phyloP scores from a whole-genome alignment of 1,140 invertebrate genomes.

The Calephelis virginiensis region DNA sequence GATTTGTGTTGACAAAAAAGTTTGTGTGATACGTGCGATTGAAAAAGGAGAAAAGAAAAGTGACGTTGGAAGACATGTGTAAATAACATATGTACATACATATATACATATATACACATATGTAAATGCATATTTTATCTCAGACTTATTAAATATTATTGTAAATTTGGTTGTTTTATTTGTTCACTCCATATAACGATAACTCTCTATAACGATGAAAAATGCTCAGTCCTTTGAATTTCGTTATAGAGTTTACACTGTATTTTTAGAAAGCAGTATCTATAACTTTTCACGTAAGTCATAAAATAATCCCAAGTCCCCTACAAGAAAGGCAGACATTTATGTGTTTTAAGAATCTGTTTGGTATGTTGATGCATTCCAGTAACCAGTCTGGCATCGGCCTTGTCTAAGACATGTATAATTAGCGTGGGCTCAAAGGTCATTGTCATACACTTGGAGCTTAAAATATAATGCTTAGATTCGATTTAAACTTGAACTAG shows the following conservation, averaged over 20 bases:
- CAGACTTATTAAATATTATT: too few species aligned
- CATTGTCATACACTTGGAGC: constrained; percentile 64
- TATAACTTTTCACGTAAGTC: background rate
- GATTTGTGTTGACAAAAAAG: too few species aligned
- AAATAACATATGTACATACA: too few species aligned
- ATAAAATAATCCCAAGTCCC: constrained; percentile 27
- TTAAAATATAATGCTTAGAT: constrained; percentile 49
- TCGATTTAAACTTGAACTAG: constrained; percentile 53
- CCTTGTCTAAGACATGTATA: constrained; percentile 58
- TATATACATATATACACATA: too few species aligned
- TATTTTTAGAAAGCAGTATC: constrained; percentile 13
- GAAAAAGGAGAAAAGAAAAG: too few species aligned
- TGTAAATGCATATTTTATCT: too few species aligned
- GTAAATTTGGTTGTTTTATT: too few species aligned
- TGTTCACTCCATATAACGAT: too few species aligned
- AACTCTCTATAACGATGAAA: too few species aligned
- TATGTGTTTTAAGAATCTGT: constrained; percentile 39
- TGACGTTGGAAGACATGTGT: too few species aligned
- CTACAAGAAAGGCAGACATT: constrained; percentile 29
- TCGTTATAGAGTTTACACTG: background rate
- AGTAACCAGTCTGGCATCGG: constrained; percentile 56
- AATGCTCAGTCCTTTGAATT: too few species aligned
- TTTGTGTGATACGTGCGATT: too few species aligned
- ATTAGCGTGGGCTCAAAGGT: constrained; percentile 76
- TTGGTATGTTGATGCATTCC: constrained; percentile 51